phyloP scores from a whole-genome alignment of 2,888 invertebrate genomes.

The Scaptomyza tumidula region DNA sequence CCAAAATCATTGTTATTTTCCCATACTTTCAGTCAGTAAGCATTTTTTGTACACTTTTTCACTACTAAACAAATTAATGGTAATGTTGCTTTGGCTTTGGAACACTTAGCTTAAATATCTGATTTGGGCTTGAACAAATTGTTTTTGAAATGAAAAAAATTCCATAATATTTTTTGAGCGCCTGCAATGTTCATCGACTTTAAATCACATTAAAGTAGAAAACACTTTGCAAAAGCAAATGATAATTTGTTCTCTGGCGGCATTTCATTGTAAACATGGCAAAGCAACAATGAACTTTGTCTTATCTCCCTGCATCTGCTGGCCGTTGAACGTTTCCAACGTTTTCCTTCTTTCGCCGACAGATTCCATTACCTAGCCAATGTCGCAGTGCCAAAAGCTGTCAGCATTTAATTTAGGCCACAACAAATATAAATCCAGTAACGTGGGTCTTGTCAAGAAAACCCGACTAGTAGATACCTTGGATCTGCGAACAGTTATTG shows the following conservation, averaged over 20 bases:
- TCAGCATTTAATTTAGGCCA: slow-evolving; percentile 58
- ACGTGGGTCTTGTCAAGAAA: neutral
- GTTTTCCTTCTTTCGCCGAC: neutral
- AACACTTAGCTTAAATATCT: too few relatives aligned
- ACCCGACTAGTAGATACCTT: neutral
- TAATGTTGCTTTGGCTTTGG: too few relatives aligned
- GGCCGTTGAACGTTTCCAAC: neutral
- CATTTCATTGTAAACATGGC: slow-evolving; percentile 45
- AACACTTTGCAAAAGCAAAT: slow-evolving; percentile 31
- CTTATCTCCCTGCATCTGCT: neutral
- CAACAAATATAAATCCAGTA: slow-evolving; percentile 5
- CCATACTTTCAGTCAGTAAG: too few relatives aligned
- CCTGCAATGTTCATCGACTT: neutral
- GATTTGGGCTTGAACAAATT: too few relatives aligned
- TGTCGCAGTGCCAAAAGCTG: slow-evolving; percentile 60
- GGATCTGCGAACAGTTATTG: neutral
- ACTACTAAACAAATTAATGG: too few relatives aligned
- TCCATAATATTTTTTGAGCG: neutral
- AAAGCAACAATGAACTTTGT: slow-evolving; percentile 30
- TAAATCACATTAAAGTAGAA: slow-evolving; percentile 31
- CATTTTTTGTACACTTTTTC: too few relatives aligned
- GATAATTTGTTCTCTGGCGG: slow-evolving; percentile 35
- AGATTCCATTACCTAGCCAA: slow-evolving; percentile 32
- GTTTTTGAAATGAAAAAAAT: neutral
- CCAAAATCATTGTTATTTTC: too few relatives aligned